Conservation (phyloP, 2,797 vertebrate genomes). For the Muscicapa striata region DNA sequence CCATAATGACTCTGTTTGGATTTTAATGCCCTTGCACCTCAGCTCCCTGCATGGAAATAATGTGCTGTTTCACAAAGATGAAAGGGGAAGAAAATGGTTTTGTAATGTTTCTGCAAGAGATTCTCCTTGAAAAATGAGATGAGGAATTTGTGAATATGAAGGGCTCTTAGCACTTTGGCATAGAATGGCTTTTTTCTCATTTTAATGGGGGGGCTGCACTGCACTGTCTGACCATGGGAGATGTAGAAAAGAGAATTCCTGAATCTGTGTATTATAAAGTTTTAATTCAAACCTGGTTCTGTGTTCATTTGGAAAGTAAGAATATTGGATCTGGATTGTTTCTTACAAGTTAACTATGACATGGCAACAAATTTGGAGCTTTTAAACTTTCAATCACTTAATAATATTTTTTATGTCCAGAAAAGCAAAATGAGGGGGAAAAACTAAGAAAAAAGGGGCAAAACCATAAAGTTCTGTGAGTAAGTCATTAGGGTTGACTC, state of each 20-base stretch:
- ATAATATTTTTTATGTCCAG: neutral
- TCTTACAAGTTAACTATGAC: neutral
- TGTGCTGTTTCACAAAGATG: slow-evolving; percentile 16
- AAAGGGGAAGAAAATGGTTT: slow-evolving; percentile 31
- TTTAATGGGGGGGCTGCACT: neutral
- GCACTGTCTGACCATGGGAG: neutral
- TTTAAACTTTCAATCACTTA: neutral
- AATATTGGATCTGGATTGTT: neutral
- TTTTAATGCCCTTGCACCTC: slow-evolving; percentile 35
- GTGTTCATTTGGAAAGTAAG: neutral
- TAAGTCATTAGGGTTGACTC: neutral
- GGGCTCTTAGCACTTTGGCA: neutral
- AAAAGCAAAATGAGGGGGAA: neutral
- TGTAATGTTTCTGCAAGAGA: slow-evolving; percentile 25
- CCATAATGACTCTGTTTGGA: neutral
- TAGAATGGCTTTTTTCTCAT: neutral
- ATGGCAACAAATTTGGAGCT: neutral
- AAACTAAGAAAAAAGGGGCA: neutral
- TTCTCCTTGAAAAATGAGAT: slow-evolving; percentile 12
- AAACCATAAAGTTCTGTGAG: neutral
- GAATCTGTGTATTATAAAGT: neutral
- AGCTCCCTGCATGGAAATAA: neutral
- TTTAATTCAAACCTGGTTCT: neutral
- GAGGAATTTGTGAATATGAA: neutral
- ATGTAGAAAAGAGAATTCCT: neutral